Evolutionary conservation across 1,140 invertebrate genomes (phyloP).

Genomic region (Aphis gossypii): DNA sequence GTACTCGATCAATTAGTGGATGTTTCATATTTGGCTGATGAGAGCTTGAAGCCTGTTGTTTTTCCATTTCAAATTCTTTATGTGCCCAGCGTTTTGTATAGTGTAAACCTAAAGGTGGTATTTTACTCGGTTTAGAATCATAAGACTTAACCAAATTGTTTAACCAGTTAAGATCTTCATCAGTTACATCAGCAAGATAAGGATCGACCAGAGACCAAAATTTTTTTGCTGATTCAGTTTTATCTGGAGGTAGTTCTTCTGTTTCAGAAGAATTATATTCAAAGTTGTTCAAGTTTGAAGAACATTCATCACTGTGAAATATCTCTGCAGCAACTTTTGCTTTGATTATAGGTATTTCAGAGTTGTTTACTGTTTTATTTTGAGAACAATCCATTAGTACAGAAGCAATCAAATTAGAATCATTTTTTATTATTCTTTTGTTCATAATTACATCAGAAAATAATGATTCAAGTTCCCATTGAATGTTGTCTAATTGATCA

Average conservation of each 20-base stretch:
- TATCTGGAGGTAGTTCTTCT: background rate
- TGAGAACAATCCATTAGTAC: background rate
- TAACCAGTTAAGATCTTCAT: slow-evolving; percentile 82
- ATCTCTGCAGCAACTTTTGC: background rate
- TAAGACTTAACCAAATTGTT: slow-evolving; percentile 79
- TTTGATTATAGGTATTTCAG: background rate
- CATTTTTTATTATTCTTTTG: background rate
- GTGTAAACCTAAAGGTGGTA: slow-evolving; percentile 87
- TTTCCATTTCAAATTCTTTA: slow-evolving; percentile 81
- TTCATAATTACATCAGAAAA: background rate
- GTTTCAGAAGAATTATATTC: background rate
- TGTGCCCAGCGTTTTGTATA: slow-evolving; percentile 88
- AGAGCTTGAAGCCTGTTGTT: slow-evolving; percentile 65
- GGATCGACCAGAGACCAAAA: slow-evolving; percentile 95
- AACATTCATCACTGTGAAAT: background rate
- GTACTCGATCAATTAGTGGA: background rate
- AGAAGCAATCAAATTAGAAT: background rate
- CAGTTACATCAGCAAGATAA: slow-evolving; percentile 87
- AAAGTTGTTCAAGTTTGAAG: background rate
- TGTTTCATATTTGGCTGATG: slow-evolving; percentile 63
- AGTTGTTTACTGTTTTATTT: background rate
- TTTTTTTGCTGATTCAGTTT: slow-evolving; percentile 92
- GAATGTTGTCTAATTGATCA: background rate
- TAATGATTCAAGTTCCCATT: background rate
- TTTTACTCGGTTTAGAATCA: slow-evolving; percentile 74